A percentile compares a stretch with the other conserved stretches of the same genome.
Evolutionary conservation across 2,113 vertebrate species (phyloP).

Genomic region (Mohoua ochrocephala): DNA sequence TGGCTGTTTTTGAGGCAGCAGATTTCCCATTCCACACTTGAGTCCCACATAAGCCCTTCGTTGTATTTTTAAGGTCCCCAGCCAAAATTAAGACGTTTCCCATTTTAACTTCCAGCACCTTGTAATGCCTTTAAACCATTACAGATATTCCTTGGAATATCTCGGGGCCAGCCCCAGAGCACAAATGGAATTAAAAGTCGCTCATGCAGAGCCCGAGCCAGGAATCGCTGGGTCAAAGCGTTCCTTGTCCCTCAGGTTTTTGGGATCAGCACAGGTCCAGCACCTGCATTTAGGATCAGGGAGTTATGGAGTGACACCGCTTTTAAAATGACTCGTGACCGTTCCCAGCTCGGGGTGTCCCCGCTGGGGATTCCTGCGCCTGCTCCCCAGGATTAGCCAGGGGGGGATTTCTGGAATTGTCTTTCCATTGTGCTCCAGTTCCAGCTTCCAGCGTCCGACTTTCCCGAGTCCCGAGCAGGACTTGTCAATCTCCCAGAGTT

Average conservation of each 20-base stretch:
- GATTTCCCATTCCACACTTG: background rate
- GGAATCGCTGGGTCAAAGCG: background rate
- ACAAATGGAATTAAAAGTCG: background rate
- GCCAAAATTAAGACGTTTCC: slow-evolving; percentile 39
- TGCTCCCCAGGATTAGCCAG: background rate
- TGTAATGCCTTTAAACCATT: slow-evolving; percentile 25
- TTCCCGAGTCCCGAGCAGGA: background rate
- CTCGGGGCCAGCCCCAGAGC: background rate
- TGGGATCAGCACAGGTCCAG: background rate
- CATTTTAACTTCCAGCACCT: background rate
- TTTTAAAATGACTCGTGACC: background rate
- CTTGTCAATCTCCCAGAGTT: background rate
- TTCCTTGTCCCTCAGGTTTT: background rate
- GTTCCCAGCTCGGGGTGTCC: background rate
- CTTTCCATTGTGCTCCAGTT: background rate
- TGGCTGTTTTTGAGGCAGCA: background rate
- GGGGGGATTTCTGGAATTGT: background rate
- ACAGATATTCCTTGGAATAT: slow-evolving; percentile 12
- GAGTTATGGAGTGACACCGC: background rate
- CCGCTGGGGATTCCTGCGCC: background rate
- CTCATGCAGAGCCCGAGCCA: background rate
- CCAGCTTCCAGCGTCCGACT: background rate
- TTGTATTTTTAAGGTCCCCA: slow-evolving; percentile 29
- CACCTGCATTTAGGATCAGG: slow-evolving; percentile 5
- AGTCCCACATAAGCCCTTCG: background rate